These are phyloP conservation scores for Pachycephus smyrnensis DNA, from an alignment of 2,888 invertebrate species.

Conservation along the genomic window DNA sequence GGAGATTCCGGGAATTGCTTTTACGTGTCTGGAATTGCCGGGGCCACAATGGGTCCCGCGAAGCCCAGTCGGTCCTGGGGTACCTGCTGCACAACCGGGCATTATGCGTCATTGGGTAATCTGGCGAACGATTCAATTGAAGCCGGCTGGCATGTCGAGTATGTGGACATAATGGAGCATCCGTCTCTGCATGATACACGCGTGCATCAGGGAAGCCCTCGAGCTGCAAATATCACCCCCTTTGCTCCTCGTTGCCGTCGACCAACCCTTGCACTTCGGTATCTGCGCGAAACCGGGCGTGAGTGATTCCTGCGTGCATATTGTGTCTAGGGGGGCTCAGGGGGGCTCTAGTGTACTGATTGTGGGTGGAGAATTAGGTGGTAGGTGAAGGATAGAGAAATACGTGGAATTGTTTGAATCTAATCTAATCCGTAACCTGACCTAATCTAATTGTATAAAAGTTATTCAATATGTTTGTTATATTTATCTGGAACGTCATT, in stretches of 20 bases:
- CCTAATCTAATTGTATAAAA: background rate
- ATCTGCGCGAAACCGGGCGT: background rate
- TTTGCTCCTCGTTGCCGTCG: background rate
- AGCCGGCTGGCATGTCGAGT: constrained; percentile 61
- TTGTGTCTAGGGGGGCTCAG: background rate
- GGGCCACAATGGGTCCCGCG: constrained; percentile 54
- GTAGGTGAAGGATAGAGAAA: too few relatives aligned
- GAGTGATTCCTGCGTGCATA: background rate
- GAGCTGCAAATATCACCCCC: background rate
- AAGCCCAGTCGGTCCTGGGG: constrained; percentile 30
- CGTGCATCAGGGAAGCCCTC: constrained; percentile 6
- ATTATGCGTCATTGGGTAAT: constrained; percentile 67
- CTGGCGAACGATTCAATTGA: constrained; percentile 66
- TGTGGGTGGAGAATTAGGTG: background rate
- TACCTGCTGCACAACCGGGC: constrained; percentile 30
- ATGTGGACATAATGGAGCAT: constrained; percentile 65
- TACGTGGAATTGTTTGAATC: too few relatives aligned
- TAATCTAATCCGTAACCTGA: too few relatives aligned
- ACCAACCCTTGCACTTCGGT: background rate
- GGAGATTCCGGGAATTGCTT: constrained; percentile 64
- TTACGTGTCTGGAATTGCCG: constrained; percentile 64
- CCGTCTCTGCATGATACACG: constrained; percentile 62
- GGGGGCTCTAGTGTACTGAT: background rate
- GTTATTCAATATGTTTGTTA: background rate
- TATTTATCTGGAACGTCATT: background rate